A percentile compares a stretch with the other conserved stretches of the same genome.
These are phyloP conservation scores for Latrodectus geometricus DNA, from an alignment of 1,140 invertebrate genomes.

Conservation along the genomic window DNA sequence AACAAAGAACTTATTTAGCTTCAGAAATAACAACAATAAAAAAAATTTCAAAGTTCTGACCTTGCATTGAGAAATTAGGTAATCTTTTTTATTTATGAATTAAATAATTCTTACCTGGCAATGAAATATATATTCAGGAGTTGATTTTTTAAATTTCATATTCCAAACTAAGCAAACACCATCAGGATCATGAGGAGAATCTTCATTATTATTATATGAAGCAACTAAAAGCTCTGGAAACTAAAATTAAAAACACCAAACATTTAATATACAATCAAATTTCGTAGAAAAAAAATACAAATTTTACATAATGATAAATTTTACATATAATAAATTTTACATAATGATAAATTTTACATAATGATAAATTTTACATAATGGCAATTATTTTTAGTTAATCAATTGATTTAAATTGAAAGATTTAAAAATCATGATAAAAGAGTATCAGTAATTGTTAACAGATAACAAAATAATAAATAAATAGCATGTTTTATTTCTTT, in stretches of 20 bases:
- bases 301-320: too few relatives aligned
- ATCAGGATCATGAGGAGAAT: conserved; percentile 95
- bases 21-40: background rate
- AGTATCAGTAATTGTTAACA: too few relatives aligned
- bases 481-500: too few relatives aligned
- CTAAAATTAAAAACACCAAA: conserved; percentile 33
- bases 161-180: conserved; percentile 98
- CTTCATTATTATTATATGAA: conserved; percentile 95
- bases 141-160: conserved; percentile 95
- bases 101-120: conserved; percentile 82
- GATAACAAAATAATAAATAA: too few relatives aligned
- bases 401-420: too few relatives aligned
- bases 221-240: conserved; percentile 94
- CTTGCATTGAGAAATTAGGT: background rate
- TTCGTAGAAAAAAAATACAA: background rate
- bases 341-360: background rate
- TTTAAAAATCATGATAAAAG: too few relatives aligned
- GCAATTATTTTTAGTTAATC: too few relatives aligned
- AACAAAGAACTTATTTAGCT: background rate
- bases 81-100: too few relatives aligned
- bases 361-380: too few relatives aligned
- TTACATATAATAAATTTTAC: background rate
- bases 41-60: background rate
- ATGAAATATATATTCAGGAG: conserved; percentile 97
- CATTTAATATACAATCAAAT: background rate